Evolutionary conservation across 2,113 vertebrate genomes (phyloP), one percentile per base, ranked within the genome.

Genomic region (Eonycteris spelaea): DNA sequence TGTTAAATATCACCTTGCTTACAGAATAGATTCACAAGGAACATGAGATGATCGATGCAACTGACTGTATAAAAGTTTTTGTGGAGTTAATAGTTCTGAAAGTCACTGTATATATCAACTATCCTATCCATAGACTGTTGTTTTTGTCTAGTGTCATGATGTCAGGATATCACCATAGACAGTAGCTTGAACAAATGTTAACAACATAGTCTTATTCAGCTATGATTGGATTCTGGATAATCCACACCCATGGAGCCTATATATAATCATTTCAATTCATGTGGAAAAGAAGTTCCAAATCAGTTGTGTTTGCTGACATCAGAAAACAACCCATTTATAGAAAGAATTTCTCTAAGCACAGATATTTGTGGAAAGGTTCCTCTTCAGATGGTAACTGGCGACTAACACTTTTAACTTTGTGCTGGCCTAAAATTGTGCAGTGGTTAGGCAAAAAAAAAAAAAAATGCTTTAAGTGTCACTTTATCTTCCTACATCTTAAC

Each of bases 251-350:
- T 74, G 16, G 59, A 86, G 55, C 55, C 35, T 57, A 38, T 92
- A 59, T 68, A 93, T 82, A 24, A 85, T 82, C 21, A 82, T 91
- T 65, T 78, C 53, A 91, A 85, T 92, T 94, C 63, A 71, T 63
- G 35, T 70, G 21, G 63, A 51, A 95, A 96, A 95, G 68, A 93
- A 96, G 16, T 71, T 92, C 67, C 70, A 80, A 65, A 86, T 80
- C 18, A 3, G 53, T 86, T 75, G 79, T 92, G 55, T 92, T 95
- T 96, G 65, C 53, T 95, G 53, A 92, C 40, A 94, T 94, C 51
- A 91, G 73, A 90, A 96, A 94, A 59, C 35, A 95, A 89, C 40
- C 10, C 75, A 80, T 92, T 94, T 87, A 89, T 86, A 89, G 71
- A 89, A 94, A 83, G 7, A 84, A 89, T 35, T 67, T 14, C 30